These are phyloP conservation scores for Acipenser ruthenus DNA, from an alignment of 2,797 vertebrate species.

Conservation along the genomic window DNA sequence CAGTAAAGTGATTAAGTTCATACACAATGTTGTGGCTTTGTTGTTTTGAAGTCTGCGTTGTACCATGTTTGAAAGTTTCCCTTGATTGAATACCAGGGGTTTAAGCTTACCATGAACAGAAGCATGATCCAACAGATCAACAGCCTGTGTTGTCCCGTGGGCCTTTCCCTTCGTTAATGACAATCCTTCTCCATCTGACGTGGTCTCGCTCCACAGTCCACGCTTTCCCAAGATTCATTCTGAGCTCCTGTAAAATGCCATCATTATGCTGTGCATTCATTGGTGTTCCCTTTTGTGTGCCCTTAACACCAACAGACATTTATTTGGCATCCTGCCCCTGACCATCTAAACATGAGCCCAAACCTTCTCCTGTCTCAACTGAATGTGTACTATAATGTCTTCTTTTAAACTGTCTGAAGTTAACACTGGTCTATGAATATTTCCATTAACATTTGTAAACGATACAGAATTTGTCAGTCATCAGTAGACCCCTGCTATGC, in stretches of 20 bases:
- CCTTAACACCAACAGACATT: conserved; percentile 28
- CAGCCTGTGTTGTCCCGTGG: conserved; percentile 33
- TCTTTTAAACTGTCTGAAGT: conserved; percentile 17
- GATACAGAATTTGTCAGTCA: too few relatives aligned
- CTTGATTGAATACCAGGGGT: conserved; percentile 23
- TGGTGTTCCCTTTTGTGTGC: conserved; percentile 27
- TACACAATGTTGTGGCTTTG: too few relatives aligned
- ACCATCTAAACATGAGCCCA: conserved; percentile 13
- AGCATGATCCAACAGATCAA: conserved; percentile 35
- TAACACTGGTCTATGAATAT: background rate
- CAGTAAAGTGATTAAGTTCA: too few relatives aligned
- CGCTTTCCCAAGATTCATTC: conserved; percentile 25
- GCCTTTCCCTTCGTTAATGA: conserved; percentile 29
- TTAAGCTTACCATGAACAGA: conserved; percentile 43
- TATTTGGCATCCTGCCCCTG: conserved; percentile 24
- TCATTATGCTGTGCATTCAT: conserved; percentile 15
- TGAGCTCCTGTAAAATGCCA: conserved; percentile 24
- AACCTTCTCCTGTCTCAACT: conserved; percentile 7
- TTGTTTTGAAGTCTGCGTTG: too few relatives aligned
- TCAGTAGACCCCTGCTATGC: too few relatives aligned
- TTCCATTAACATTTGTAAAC: too few relatives aligned
- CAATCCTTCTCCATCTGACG: conserved; percentile 40
- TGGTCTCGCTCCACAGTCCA: conserved; percentile 32
- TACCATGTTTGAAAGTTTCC: conserved; percentile 13
- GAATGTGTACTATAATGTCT: conserved; percentile 4